Percentiles rank a stretch among this genome's conserved stretches.
Conservation (phyloP, 1,140 invertebrate genomes). For the Eurosta solidaginis region DNA sequence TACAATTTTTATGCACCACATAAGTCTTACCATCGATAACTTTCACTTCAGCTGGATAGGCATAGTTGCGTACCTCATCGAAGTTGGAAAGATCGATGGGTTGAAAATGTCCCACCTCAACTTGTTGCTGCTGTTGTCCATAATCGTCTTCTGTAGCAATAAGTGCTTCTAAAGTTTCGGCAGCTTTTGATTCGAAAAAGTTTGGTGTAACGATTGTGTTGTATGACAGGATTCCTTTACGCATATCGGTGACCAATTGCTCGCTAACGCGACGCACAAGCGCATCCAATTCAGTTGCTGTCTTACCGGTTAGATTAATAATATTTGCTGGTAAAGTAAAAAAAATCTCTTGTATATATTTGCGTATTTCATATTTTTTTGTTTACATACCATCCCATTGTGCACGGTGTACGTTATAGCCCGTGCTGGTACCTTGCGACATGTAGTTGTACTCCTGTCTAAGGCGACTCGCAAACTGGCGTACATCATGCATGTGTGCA, state of each 20-base stretch:
- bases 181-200: conserved; percentile 51
- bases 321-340: conserved; percentile 41
- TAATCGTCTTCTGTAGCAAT: not conserved
- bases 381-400: conserved; percentile 47
- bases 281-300: conserved; percentile 41
- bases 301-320: conserved; percentile 45
- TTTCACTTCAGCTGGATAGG: conserved; percentile 53
- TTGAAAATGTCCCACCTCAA: conserved; percentile 39
- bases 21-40: conserved; percentile 53
- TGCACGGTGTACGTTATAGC: conserved; percentile 24
- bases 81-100: conserved; percentile 47
- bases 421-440: conserved; percentile 39
- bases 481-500: conserved; percentile 44
- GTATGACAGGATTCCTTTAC: conserved; percentile 43
- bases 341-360: not conserved
- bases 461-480: conserved; percentile 47
- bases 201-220: conserved; percentile 45
- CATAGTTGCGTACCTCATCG: conserved; percentile 53
- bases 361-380: not conserved
- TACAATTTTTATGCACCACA: conserved; percentile 54
- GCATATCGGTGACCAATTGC: conserved; percentile 50
- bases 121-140: conserved; percentile 39
- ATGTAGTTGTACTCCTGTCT: conserved; percentile 48
- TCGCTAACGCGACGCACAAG: conserved; percentile 40
- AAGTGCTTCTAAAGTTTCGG: conserved; percentile 40